A percentile compares a stretch with the other conserved stretches of the same genome.
These are phyloP conservation scores for Mus spretus DNA, from an alignment of 2,797 vertebrate genomes.

Conservation along the genomic window DNA sequence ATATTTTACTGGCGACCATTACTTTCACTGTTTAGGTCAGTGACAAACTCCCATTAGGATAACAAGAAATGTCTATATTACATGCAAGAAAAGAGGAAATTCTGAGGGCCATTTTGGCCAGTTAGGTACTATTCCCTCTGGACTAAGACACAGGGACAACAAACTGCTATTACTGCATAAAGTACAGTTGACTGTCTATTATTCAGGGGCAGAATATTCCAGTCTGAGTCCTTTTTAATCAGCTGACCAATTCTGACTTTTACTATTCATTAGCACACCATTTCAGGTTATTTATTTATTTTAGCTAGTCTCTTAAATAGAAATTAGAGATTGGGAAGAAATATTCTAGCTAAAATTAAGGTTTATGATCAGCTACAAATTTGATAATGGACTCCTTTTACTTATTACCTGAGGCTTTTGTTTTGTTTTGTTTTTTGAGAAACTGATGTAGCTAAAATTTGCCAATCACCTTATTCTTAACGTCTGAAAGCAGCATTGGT, in stretches of 20 bases:
- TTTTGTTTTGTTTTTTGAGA: not conserved
- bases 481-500: constrained; percentile 80
- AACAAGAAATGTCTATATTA: constrained; percentile 55
- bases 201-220: constrained; percentile 64
- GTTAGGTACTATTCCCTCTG: constrained; percentile 73
- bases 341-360: constrained; percentile 56
- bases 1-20: constrained; percentile 59
- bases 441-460: constrained; percentile 64
- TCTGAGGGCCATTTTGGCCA: constrained; percentile 72
- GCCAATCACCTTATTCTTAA: constrained; percentile 69
- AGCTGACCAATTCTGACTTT: constrained; percentile 55
- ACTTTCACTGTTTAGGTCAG: constrained; percentile 65
- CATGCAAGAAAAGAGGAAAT: constrained; percentile 73
- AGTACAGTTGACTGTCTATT: constrained; percentile 67
- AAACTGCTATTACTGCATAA: constrained; percentile 82
- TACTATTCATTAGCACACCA: constrained; percentile 34
- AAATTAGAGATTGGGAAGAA: constrained; percentile 36
- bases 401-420: constrained; percentile 65
- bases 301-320: constrained; percentile 50
- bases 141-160: constrained; percentile 62
- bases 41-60: constrained; percentile 59
- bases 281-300: constrained; percentile 54
- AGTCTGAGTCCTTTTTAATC: constrained; percentile 9
- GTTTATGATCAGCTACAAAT: constrained; percentile 57
- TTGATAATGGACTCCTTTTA: constrained; percentile 58